A percentile compares a stretch with the other conserved stretches of the same genome.
Evolutionary conservation across 2,797 vertebrate species (phyloP).

Genomic region (Antennarius maculatus): DNA sequence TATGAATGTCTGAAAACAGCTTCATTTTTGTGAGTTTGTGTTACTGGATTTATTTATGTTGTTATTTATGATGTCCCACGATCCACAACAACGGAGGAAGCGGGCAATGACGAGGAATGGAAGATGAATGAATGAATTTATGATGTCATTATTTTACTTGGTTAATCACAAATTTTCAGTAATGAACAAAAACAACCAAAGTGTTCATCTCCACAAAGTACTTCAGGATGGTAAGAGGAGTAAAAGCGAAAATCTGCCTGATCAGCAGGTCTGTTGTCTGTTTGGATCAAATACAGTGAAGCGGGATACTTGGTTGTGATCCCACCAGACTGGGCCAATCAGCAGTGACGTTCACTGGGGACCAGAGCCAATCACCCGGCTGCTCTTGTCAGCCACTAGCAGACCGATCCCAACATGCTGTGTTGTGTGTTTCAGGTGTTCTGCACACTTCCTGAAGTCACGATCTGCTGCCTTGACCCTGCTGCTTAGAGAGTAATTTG

Average conservation of each 20-base stretch:
- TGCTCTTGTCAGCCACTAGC: slow-evolving; percentile 37
- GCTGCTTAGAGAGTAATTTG: slow-evolving; percentile 27
- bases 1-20: not conserved
- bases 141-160: too few relatives aligned
- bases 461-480: slow-evolving; percentile 18
- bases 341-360: slow-evolving; percentile 35
- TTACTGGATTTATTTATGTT: too few relatives aligned
- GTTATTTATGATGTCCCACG: too few relatives aligned
- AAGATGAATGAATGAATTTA: too few relatives aligned
- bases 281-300: slow-evolving; percentile 39
- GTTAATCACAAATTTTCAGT: too few relatives aligned
- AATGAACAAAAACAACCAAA: too few relatives aligned
- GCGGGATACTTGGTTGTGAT: slow-evolving; percentile 17
- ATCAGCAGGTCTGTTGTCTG: not conserved
- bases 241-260: too few relatives aligned
- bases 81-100: too few relatives aligned
- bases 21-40: too few relatives aligned
- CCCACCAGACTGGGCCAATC: slow-evolving; percentile 39
- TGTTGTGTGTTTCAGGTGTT: slow-evolving; percentile 23
- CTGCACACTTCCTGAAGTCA: slow-evolving; percentile 10
- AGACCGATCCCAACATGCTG: slow-evolving; percentile 24
- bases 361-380: slow-evolving; percentile 34
- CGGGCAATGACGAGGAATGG: too few relatives aligned
- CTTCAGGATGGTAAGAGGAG: not conserved
- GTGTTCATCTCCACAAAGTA: not conserved